Evolutionary conservation across 2,888 invertebrate genomes (phyloP).

Genomic region (Apotomis turbidana): DNA sequence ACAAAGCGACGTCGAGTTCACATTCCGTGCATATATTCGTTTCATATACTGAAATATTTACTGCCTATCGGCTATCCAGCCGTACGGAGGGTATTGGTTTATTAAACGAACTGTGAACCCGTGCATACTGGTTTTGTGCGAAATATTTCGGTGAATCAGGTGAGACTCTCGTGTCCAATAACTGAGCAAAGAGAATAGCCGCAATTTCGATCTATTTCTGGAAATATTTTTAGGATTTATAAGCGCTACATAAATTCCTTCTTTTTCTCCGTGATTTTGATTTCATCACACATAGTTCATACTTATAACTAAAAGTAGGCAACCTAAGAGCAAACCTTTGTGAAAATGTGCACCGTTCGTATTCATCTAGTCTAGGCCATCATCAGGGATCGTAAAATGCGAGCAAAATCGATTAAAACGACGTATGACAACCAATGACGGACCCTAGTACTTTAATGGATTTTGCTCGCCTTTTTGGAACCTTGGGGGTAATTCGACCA

Average conservation of each 20-base stretch:
- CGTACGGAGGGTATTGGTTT: conserved; percentile 3
- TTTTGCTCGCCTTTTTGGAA: no score
- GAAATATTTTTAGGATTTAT: background rate
- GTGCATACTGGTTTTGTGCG: conserved; percentile 1
- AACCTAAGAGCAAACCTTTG: no score
- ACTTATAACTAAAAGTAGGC: no score
- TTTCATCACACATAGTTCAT: no score
- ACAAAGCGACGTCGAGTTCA: background rate
- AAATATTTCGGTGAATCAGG: conserved; percentile 12
- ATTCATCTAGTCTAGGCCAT: no score
- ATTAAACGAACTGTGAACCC: conserved; percentile 18
- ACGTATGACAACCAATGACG: no score
- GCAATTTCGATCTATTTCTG: background rate
- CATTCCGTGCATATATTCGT: background rate
- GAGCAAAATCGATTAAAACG: no score
- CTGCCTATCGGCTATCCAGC: background rate
- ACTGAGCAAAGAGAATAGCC: background rate
- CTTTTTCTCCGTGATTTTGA: no score
- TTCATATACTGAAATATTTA: background rate
- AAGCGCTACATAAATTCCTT: background rate
- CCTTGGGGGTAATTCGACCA: no score
- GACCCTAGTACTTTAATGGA: no score
- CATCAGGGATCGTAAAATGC: no score
- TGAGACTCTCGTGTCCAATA: background rate
- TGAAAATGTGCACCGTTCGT: no score